phyloP scores from a whole-genome alignment of 2,888 invertebrate genomes.

The Drosophila mercatorum region DNA sequence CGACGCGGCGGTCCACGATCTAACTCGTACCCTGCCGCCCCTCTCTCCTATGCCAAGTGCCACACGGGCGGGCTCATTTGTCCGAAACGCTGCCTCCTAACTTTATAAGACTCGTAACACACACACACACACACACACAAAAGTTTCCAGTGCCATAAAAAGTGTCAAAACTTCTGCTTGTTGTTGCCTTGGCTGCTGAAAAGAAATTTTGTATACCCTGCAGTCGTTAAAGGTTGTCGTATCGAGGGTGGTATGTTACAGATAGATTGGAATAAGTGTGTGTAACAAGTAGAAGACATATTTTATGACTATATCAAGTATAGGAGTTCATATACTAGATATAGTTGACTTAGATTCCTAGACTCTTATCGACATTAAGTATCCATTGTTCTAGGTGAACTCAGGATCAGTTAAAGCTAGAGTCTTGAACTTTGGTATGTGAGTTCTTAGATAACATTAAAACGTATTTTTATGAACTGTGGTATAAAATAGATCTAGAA shows the following conservation, averaged over 20 bases:
- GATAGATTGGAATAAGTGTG: neutral
- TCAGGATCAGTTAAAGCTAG: neutral
- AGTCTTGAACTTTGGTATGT: neutral
- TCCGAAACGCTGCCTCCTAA: conserved; percentile 52
- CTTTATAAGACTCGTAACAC: conserved; percentile 50
- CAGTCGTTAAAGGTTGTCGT: neutral
- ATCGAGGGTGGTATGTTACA: neutral
- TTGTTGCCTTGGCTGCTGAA: conserved; percentile 58
- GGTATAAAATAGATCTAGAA: neutral
- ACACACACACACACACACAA: conserved; percentile 32
- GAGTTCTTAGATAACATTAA: neutral
- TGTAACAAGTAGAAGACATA: neutral
- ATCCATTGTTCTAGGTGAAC: neutral
- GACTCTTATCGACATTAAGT: neutral
- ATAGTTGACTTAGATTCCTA: neutral
- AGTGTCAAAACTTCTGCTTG: conserved; percentile 64
- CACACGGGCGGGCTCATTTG: conserved; percentile 76
- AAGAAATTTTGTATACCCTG: conserved; percentile 48
- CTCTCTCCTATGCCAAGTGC: conserved; percentile 16
- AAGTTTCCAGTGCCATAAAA: conserved; percentile 68
- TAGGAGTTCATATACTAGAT: neutral
- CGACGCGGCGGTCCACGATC: conserved; percentile 69
- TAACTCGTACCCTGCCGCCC: neutral
- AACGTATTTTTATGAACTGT: neutral
- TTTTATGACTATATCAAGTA: neutral